Evolutionary conservation across 2,113 vertebrate genomes (phyloP), one percentile per base, ranked within the genome.

Genomic region (Eolophus roseicapilla): DNA sequence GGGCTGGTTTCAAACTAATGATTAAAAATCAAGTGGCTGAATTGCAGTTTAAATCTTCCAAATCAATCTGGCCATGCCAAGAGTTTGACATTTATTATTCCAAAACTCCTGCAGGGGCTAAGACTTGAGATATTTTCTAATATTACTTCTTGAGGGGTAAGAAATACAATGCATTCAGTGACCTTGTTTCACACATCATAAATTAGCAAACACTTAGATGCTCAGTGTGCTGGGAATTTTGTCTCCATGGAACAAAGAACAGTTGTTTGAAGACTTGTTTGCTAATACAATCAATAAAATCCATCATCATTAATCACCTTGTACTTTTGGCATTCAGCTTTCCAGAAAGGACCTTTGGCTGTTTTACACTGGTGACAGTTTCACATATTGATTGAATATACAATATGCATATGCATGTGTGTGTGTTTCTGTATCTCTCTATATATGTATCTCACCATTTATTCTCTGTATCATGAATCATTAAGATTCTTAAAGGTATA

Each of bases 191-290:
- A 95, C 43, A 82, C 37, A 53, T 46, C 59, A 41, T 89, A 91
- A 88, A 52, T 50, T 83, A 75, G 53, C 64, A 93, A 86, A 87
- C 79, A 49, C 49, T 91, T 67, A 59, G 60, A 76, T 73, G 11
- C 13, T 88, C 76, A 69, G 11, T 39, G 21, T 31, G 31, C 43
- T 65, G 39, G 69, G 47, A 93, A 76, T 87, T 92, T 95, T 88
- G 46, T n/a, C 50, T 88, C 25, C 10, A 8, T 25, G 75, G 79
- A 92, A 95, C 6, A 96, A 88, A 82, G 53, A 91, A 64, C 37
- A 88, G 27, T 77, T 95, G 35, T 94, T 93, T 93, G 52, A 81
- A 43, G 60, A 67, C 50, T 86, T 83, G 13, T 84, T 97, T 97
- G 55, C 25, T 88, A 90, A 91, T 86, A 68, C 70, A 90, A 96